Base-by-base conservation (phyloP, 2,113 vertebrate genomes). In the Paramisgurnus dabryanus region DNA sequence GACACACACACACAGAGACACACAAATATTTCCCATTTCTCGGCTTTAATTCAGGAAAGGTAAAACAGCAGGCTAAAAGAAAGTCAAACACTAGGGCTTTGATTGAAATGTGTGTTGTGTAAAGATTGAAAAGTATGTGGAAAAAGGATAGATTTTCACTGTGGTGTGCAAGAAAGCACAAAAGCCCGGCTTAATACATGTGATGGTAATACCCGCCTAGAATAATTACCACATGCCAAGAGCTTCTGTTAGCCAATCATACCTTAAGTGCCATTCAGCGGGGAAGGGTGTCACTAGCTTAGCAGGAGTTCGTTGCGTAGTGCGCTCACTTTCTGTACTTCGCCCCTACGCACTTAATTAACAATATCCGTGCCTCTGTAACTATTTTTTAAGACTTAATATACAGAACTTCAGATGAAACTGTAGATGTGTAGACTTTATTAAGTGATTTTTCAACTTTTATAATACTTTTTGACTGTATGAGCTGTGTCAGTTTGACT, bases 151-250 rank as follows among this genome's bases (percentile, higher is more conserved):
- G 41, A 63, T 47, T 75, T 75, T 75, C 58, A 39, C 43, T 43
- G 41, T 49, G 72, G 58, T 64, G 43, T 75, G 61, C 41, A 75
- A 64, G 58, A 58, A 75, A 61, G 64, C 72, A 75, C 10, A 49
- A 49, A 49, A 22, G 58, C 12, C 18, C 12, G 18, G 22, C 41
- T 82, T 83, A 81, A 83, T 86, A 80, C 69, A 86, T 83, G 80
- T 78, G 76, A 83, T 83, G 70, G 74, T 79, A 86, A 83, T 81
- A 82, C 76, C 82, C 79, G 76, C 80, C 85, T 71, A 76, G 40
- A 18, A 79, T 83, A 86, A 86, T 82, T 84, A 84, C 79, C 76
- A 79, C 61, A 83, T 60, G 85, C 65, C 79, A 66, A 68, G 63
- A 41, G 69, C 69, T 75, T 82, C 82, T 84, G 69, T 83, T 79